Percentiles rank a stretch among this genome's conserved stretches.
Evolutionary conservation across 2,113 vertebrate genomes (phyloP).

Genomic region (Menura novaehollandiae): DNA sequence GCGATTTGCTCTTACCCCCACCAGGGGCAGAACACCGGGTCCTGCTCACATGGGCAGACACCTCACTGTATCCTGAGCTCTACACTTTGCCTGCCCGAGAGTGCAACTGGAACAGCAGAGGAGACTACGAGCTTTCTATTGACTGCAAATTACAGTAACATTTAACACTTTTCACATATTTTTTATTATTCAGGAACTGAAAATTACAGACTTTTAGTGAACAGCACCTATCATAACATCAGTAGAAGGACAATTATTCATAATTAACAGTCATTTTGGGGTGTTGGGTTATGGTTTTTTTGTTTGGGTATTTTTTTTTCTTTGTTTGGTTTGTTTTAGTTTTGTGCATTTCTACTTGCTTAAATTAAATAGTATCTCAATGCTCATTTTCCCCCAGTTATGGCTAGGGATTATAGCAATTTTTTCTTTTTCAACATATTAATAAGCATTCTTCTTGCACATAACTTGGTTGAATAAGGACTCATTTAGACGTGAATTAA

Average conservation of each 20-base stretch:
- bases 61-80: neutral
- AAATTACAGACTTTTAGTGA: neutral
- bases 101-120: neutral
- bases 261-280: neutral
- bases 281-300: neutral
- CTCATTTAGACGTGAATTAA: neutral
- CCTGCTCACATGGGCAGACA: rapidly evolving
- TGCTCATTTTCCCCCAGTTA: neutral
- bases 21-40: rapidly evolving
- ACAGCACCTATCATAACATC: neutral
- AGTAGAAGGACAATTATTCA: neutral
- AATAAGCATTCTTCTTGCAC: neutral
- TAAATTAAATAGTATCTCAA: slow-evolving; percentile 16
- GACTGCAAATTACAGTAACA: neutral
- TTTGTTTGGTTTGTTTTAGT: rapidly evolving
- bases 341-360: neutral
- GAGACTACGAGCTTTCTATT: neutral
- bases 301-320: neutral
- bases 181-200: neutral
- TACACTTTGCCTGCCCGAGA: neutral
- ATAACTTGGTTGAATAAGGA: neutral
- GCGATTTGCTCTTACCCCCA: neutral
- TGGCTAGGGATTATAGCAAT: neutral
- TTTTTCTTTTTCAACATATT: neutral
- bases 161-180: neutral